These are phyloP conservation scores for Nyctalus aviator DNA, from an alignment of 2,797 vertebrate species.

Conservation along the genomic window DNA sequence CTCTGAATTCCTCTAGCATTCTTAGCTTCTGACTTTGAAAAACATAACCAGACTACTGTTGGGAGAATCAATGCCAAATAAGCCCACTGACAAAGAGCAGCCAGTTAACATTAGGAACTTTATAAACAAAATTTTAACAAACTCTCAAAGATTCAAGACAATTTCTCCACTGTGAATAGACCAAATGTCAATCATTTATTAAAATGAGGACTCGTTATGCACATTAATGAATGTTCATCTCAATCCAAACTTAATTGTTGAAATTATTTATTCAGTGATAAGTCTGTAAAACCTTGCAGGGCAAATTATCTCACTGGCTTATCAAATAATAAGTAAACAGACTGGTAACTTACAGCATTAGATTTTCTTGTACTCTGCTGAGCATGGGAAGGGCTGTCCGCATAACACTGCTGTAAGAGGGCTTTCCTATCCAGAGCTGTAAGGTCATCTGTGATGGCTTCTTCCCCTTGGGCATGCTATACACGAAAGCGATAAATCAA, in stretches of 20 bases:
- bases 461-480: conserved; percentile 69
- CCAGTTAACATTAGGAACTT: background rate
- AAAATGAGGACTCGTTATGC: background rate
- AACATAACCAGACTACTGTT: background rate
- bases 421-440: conserved; percentile 85
- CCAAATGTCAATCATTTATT: background rate
- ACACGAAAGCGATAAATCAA: background rate
- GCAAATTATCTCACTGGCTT: background rate
- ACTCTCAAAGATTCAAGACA: background rate
- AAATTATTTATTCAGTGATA: background rate
- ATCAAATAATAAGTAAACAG: background rate
- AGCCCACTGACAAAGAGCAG: background rate
- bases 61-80: background rate
- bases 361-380: conserved; percentile 80
- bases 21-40: background rate
- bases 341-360: conserved; percentile 86
- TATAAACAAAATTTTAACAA: conserved; percentile 8
- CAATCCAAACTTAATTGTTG: background rate
- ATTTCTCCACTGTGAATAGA: background rate
- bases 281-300: background rate
- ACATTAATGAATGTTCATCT: background rate
- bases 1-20: background rate
- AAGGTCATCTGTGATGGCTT: conserved; percentile 45
- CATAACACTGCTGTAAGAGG: conserved; percentile 85
- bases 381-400: conserved; percentile 68